phyloP scores from a whole-genome alignment of 2,797 vertebrate genomes.

The Cheirogaleus major region DNA sequence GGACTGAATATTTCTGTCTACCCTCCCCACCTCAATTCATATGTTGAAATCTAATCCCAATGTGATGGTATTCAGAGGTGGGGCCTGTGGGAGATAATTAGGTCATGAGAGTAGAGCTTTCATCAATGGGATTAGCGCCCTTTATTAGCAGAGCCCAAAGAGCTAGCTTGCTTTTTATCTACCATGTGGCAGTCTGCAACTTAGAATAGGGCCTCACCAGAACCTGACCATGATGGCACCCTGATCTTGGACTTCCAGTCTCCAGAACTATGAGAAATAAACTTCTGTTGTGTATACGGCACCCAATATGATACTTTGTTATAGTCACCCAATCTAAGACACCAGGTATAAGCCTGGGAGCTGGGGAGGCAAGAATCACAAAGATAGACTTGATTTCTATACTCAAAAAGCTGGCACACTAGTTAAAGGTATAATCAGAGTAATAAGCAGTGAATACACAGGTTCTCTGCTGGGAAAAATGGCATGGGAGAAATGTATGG shows the following conservation, averaged over 20 bases:
- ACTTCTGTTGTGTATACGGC: background rate
- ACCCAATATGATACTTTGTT: background rate
- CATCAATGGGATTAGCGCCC: background rate
- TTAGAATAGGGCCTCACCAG: background rate
- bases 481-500: background rate
- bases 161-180: background rate
- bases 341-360: background rate
- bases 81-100: background rate
- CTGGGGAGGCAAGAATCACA: background rate
- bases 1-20: background rate
- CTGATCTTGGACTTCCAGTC: background rate
- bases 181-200: background rate
- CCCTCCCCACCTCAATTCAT: background rate
- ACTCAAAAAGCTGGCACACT: background rate
- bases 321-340: background rate
- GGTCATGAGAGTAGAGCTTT: background rate
- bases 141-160: background rate
- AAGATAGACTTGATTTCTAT: background rate
- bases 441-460: background rate
- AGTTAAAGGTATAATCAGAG: background rate
- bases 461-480: background rate
- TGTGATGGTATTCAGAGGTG: background rate
- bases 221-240: background rate
- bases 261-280: background rate
- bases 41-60: background rate